Evolutionary conservation across 2,888 invertebrate species (phyloP).

Genomic region (Drosophila sordidapex): DNA sequence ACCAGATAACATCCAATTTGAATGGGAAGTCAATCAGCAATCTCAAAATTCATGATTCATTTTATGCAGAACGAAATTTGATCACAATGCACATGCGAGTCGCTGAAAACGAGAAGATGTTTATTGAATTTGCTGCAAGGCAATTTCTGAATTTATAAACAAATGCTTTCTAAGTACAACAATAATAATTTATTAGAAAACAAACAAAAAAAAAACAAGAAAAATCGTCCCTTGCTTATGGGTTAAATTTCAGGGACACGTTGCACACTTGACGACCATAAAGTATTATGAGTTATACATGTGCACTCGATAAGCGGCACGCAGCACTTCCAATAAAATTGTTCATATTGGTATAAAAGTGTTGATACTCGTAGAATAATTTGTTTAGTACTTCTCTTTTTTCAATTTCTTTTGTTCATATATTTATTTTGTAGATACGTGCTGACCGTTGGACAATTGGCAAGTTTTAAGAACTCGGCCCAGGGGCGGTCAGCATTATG

Average conservation of each 20-base stretch:
- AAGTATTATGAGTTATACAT: not conserved
- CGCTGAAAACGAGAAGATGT: not conserved
- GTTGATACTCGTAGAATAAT: constrained; percentile 4
- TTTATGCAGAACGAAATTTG: not conserved
- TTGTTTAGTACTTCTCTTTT: not conserved
- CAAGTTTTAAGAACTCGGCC: constrained; percentile 38
- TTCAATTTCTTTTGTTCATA: constrained; percentile 6
- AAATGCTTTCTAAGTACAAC: not conserved
- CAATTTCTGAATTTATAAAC: too few species aligned
- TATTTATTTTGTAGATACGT: constrained; percentile 35
- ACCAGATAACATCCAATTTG: not conserved
- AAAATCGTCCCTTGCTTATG: not conserved
- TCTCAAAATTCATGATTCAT: not conserved
- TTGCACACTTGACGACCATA: not conserved
- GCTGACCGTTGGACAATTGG: constrained; percentile 54
- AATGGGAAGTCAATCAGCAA: not conserved
- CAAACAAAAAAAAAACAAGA: not conserved
- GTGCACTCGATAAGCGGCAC: constrained; percentile 2
- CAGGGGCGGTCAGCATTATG: constrained; percentile 47
- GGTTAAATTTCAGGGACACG: not conserved
- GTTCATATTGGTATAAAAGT: constrained; percentile 13
- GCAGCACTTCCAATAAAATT: constrained; percentile 38
- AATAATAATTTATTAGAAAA: not conserved
- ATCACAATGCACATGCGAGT: not conserved
- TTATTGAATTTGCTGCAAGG: not conserved